A percentile compares a stretch with the other conserved stretches of the same genome.
phyloP scores from a whole-genome alignment of 2,888 invertebrate genomes.

The Mellilla xanthometata region DNA sequence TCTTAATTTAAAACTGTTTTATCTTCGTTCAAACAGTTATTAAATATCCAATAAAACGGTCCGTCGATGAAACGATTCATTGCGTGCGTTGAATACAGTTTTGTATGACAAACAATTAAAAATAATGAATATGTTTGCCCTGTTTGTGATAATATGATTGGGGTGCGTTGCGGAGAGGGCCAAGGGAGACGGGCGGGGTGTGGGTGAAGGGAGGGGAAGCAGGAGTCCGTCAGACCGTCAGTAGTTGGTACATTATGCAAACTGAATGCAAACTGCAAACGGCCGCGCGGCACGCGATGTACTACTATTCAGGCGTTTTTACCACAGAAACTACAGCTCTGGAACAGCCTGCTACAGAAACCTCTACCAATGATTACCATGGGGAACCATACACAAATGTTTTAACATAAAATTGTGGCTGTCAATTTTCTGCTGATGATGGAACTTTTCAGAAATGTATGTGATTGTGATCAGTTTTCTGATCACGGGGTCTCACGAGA shows the following conservation, averaged over 20 bases:
- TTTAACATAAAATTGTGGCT: too few species aligned
- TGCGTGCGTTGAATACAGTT: constrained; percentile 47
- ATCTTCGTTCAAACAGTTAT: constrained; percentile 45
- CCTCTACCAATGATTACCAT: too few species aligned
- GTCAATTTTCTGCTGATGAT: too few species aligned
- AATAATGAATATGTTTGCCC: constrained; percentile 54
- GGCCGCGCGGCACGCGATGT: constrained; percentile 31
- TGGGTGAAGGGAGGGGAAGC: constrained; percentile 6
- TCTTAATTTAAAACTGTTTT: constrained; percentile 48
- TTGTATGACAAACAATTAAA: constrained; percentile 54
- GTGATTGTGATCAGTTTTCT: too few species aligned
- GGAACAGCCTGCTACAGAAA: not conserved
- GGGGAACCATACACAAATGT: too few species aligned
- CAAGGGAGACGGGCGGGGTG: constrained; percentile 1
- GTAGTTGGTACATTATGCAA: constrained; percentile 39
- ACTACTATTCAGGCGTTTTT: constrained; percentile 27
- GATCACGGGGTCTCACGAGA: too few species aligned
- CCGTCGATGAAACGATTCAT: constrained; percentile 47
- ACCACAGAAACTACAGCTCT: constrained; percentile 18
- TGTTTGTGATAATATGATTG: constrained; percentile 51
- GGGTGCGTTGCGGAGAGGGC: constrained; percentile 24
- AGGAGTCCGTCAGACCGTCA: constrained; percentile 32
- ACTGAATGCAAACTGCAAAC: constrained; percentile 38
- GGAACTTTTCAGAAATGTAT: too few species aligned
- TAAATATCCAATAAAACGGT: constrained; percentile 42